Percentiles rank a stretch among this genome's conserved stretches.
phyloP scores from a whole-genome alignment of 2,888 invertebrate genomes.

The Brachycybe producta region DNA sequence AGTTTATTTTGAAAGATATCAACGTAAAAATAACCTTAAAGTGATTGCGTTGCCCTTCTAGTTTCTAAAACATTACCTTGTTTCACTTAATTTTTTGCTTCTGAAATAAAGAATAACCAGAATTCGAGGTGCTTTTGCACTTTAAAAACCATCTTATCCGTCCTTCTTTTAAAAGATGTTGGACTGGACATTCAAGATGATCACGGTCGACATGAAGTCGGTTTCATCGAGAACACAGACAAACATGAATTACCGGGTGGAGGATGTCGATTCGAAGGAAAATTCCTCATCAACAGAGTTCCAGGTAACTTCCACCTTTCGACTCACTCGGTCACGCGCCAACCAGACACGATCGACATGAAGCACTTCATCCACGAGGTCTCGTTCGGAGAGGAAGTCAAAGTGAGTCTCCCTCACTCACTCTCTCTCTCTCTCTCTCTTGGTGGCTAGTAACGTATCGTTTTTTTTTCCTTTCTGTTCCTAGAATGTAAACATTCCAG shows the following conservation, averaged over 20 bases:
- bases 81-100: no score
- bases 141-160: background rate
- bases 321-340: constrained; percentile 40
- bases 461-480: constrained; percentile 1
- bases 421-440: no score
- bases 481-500: constrained; percentile 26
- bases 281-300: constrained; percentile 37
- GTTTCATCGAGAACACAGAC: constrained; percentile 42
- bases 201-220: constrained; percentile 46
- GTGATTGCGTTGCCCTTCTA: no score
- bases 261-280: constrained; percentile 42
- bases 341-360: constrained; percentile 42
- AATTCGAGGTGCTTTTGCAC: no score
- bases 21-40: no score
- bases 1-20: no score
- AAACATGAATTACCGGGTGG: constrained; percentile 35
- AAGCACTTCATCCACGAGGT: constrained; percentile 41
- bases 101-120: no score
- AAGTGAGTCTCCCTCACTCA: no score
- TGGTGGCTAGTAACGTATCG: background rate
- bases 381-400: constrained; percentile 30
- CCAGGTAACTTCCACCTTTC: constrained; percentile 47
- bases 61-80: no score
- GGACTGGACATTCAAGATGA: constrained; percentile 47
- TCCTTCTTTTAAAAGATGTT: constrained; percentile 35